A percentile compares a stretch with the other conserved stretches of the same genome.
These are phyloP conservation scores for Aix galericulata DNA, from an alignment of 2,113 vertebrate genomes.

Conservation along the genomic window DNA sequence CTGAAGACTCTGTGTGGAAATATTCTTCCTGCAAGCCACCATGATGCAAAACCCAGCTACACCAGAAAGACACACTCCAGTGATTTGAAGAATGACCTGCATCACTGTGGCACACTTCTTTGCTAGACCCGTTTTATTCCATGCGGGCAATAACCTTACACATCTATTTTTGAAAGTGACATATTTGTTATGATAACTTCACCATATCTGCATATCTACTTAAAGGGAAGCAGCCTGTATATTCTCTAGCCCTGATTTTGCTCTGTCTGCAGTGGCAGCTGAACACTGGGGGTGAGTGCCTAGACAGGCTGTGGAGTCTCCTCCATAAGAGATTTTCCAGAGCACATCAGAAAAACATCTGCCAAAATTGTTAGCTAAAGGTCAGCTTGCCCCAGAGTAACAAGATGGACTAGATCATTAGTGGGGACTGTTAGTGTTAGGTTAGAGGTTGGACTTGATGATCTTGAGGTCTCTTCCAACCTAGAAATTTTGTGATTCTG, in stretches of 20 bases:
- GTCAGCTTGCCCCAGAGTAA: neutral
- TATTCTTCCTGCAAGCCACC: neutral
- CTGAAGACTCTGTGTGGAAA: neutral
- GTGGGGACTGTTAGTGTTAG: too few relatives aligned
- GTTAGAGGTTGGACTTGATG: too few relatives aligned
- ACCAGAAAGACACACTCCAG: neutral
- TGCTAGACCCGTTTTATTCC: neutral
- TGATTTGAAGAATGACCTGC: neutral
- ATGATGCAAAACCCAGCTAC: neutral
- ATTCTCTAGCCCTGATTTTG: neutral
- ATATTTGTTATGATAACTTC: neutral
- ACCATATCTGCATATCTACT: neutral
- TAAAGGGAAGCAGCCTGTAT: neutral
- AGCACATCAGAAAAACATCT: neutral
- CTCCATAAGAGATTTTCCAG: neutral
- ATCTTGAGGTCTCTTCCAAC: too few relatives aligned
- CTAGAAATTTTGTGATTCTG: too few relatives aligned
- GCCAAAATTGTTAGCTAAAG: neutral
- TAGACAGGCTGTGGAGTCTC: neutral
- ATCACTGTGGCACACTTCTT: neutral
- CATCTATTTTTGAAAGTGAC: neutral
- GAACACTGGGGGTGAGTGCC: neutral
- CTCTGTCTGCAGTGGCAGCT: neutral
- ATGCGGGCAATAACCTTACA: neutral
- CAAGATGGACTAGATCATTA: neutral